Conservation (phyloP, 2,888 invertebrate species). For the Teleogryllus oceanicus region DNA sequence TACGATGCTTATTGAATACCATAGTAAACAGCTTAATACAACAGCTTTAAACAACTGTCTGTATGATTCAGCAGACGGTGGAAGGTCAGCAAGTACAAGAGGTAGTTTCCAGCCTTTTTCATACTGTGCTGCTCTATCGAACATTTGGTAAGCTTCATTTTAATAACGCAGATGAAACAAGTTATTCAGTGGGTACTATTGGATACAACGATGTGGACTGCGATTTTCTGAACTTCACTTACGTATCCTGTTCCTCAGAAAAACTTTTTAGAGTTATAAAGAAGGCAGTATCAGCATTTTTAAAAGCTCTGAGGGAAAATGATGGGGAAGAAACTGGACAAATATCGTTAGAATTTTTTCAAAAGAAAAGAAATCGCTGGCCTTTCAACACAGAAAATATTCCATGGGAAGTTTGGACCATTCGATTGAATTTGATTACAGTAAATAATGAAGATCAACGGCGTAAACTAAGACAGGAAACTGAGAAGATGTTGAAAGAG, state of each 20-base stretch:
- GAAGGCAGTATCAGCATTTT: slow-evolving; percentile 72
- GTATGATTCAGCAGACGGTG: slow-evolving; percentile 48
- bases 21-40: too few species aligned
- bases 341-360: slow-evolving; percentile 92
- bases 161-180: slow-evolving; percentile 72
- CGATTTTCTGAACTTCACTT: slow-evolving; percentile 95
- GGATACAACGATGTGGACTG: slow-evolving; percentile 96
- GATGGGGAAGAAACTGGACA: slow-evolving; percentile 68
- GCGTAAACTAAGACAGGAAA: slow-evolving; percentile 80
- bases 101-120: slow-evolving; percentile 85
- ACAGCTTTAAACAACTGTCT: too few species aligned
- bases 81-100: slow-evolving; percentile 90
- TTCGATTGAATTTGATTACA: slow-evolving; percentile 82
- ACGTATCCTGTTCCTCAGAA: slow-evolving; percentile 83
- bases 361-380: slow-evolving; percentile 85
- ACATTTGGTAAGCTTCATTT: slow-evolving; percentile 91
- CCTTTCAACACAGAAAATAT: slow-evolving; percentile 84
- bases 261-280: slow-evolving; percentile 67
- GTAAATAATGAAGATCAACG: slow-evolving; percentile 82
- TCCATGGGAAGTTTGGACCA: slow-evolving; percentile 98
- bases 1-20: too few species aligned
- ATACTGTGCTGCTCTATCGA: slow-evolving; percentile 86
- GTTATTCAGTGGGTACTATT: slow-evolving; percentile 91
- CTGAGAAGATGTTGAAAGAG: slow-evolving; percentile 83
- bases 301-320: slow-evolving; percentile 68